Evolutionary conservation across 2,113 vertebrate species (phyloP), one percentile per base, ranked within the genome.

Genomic region (Mugil cephalus): DNA sequence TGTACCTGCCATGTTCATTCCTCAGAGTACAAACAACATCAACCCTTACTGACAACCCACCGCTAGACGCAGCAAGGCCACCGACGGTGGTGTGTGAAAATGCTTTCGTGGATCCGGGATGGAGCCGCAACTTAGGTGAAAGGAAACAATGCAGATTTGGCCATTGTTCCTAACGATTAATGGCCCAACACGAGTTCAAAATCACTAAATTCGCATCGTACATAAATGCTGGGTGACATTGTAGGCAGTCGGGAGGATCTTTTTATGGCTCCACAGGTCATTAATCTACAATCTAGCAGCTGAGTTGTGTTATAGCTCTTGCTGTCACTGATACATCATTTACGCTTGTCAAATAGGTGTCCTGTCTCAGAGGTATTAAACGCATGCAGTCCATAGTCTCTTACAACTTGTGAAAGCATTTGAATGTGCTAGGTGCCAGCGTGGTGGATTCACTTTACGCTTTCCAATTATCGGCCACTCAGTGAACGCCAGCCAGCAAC

Each of bases 401-500:
- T n/a, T 36, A 35, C 21, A 19, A 10, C 0, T 70, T 50, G 18
- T 51, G 60, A 38, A 60, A 35, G 61, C 35, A 78, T 21, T n/a
- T 36, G 46, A 56, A 12, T 55, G 82, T 42, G 46, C 35, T 55
- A 65, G 45, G 47, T 24, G 53, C 18, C 6, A 45, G 63, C 36
- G 12, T 62, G 53, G 58, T 58, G 65, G 64, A 67, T 53, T 79
- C 61, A 75, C 42, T 72, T 30, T 30, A 30, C 35, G 71, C 64
- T 30, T 73, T 77, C 72, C 69, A 85, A 84, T 88, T 80, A 89
- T 51, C 39, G 7, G 65, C 79, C 74, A 69, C 74, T 80, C 47
- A 56, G 36, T 84, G 47, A 50, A 55, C 75, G 71, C 39, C 59
- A 76, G 71, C 50, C 71, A 80, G 73, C 69, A 76, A 84, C 4